phyloP scores from a whole-genome alignment of 2,113 vertebrate species.

The Amblyopsis rosae region DNA sequence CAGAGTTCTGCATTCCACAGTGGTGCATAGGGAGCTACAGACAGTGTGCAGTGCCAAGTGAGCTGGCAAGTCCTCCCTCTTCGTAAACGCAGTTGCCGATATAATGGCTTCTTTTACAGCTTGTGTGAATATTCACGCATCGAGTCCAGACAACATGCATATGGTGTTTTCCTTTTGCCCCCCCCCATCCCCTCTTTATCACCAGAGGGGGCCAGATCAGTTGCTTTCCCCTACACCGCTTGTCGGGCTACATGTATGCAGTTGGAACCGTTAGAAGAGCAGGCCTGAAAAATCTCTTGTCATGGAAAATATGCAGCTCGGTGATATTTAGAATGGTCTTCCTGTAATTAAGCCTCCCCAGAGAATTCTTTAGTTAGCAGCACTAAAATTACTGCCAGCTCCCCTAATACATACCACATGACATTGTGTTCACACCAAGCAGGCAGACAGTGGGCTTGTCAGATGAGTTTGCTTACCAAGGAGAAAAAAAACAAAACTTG shows the following conservation, averaged over 20 bases:
- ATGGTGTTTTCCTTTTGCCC: background rate
- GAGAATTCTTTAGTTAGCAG: constrained; percentile 99
- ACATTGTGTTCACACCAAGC: constrained; percentile 73
- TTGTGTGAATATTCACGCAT: background rate
- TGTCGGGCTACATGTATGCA: constrained; percentile 53
- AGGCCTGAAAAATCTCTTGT: constrained; percentile 87
- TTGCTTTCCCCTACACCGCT: constrained; percentile 63
- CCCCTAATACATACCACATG: constrained; percentile 98
- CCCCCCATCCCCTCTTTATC: background rate
- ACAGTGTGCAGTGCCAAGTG: constrained; percentile 50
- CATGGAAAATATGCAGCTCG: constrained; percentile 92
- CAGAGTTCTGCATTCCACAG: constrained; percentile 70
- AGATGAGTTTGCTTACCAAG: constrained; percentile 49
- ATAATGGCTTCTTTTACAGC: constrained; percentile 15
- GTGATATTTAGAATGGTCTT: constrained; percentile 99
- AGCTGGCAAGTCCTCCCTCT: constrained; percentile 63
- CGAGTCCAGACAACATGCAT: background rate
- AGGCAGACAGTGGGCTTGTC: constrained; percentile 63
- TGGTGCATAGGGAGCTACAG: constrained; percentile 66
- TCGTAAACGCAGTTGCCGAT: constrained; percentile 54
- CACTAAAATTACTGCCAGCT: constrained; percentile 98
- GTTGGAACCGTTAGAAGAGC: constrained; percentile 76
- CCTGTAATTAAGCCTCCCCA: constrained; percentile 99
- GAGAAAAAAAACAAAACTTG: constrained; percentile 44
- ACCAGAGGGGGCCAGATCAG: constrained; percentile 35